Evolutionary conservation across 2,888 invertebrate species (phyloP).

Genomic region (Chydorus sphaericus): DNA sequence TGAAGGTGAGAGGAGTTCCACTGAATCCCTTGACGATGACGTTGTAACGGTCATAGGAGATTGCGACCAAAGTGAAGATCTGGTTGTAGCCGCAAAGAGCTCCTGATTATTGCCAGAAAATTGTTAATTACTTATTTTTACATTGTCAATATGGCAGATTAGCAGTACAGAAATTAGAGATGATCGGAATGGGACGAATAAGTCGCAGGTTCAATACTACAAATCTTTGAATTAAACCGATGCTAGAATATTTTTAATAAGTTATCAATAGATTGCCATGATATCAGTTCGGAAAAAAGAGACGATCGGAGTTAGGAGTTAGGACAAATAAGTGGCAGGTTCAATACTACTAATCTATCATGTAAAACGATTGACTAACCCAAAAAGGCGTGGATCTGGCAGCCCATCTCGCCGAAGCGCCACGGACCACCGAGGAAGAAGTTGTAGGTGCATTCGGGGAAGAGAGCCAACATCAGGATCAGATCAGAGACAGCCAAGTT

Average conservation of each 20-base stretch:
- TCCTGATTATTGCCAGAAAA: conserved; percentile 19
- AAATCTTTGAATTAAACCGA: too few relatives aligned
- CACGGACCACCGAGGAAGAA: conserved; percentile 22
- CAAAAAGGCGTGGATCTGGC: conserved; percentile 26
- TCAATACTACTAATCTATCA: too few relatives aligned
- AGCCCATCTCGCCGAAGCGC: conserved; percentile 24
- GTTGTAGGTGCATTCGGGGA: conserved; percentile 16
- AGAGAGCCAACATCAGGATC: conserved; percentile 25
- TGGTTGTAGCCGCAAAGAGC: conserved; percentile 29
- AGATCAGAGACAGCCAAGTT: conserved; percentile 27
- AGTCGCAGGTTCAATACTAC: too few relatives aligned
- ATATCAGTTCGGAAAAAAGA: too few relatives aligned
- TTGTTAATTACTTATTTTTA: not conserved
- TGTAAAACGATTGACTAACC: too few relatives aligned
- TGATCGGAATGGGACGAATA: too few relatives aligned
- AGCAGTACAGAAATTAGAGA: too few relatives aligned
- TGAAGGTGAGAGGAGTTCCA: conserved; percentile 23
- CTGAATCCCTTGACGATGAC: conserved; percentile 27
- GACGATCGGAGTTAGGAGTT: too few relatives aligned
- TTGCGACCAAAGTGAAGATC: conserved; percentile 27
- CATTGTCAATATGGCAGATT: too few relatives aligned
- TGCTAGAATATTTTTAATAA: too few relatives aligned
- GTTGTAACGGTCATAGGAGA: conserved; percentile 27
- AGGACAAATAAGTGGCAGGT: too few relatives aligned
- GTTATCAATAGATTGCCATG: too few relatives aligned